Percentiles rank a stretch among this genome's conserved stretches.
Conservation (phyloP, 1,140 invertebrate genomes). For the Mizuhopecten yessoensis region DNA sequence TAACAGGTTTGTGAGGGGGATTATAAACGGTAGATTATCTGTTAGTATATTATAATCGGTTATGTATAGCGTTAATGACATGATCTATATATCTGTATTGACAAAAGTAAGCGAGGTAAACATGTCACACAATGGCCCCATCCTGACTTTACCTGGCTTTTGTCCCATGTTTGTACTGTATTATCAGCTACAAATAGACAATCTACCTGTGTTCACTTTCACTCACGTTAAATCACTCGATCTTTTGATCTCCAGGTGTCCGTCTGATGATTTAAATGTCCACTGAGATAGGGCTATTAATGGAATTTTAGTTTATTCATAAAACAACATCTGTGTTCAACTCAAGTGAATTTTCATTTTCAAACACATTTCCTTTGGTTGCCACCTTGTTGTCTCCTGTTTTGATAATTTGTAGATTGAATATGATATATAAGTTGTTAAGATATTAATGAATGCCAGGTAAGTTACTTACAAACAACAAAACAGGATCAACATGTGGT, state of each 20-base stretch:
- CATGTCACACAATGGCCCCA: neutral
- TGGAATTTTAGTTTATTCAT: neutral
- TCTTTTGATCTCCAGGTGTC: neutral
- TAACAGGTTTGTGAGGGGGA: neutral
- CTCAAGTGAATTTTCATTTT: neutral
- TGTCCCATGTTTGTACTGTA: neutral
- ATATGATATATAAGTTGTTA: neutral
- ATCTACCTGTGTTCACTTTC: neutral
- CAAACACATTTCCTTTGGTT: neutral
- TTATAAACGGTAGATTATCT: neutral
- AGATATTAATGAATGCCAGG: no score
- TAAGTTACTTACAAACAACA: no score
- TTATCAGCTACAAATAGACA: neutral
- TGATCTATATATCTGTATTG: neutral
- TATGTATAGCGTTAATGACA: neutral
- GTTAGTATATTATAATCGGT: neutral
- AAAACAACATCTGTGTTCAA: neutral
- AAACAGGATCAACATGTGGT: no score
- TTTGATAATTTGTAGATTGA: neutral
- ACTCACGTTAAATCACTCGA: neutral
- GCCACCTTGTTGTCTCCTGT: neutral
- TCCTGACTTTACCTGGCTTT: constrained; percentile 7
- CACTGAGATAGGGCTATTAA: neutral
- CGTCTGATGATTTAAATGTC: neutral
- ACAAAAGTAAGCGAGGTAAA: neutral